Evolutionary conservation across 2,113 vertebrate genomes (phyloP).

Genomic region (Bos indicus): DNA sequence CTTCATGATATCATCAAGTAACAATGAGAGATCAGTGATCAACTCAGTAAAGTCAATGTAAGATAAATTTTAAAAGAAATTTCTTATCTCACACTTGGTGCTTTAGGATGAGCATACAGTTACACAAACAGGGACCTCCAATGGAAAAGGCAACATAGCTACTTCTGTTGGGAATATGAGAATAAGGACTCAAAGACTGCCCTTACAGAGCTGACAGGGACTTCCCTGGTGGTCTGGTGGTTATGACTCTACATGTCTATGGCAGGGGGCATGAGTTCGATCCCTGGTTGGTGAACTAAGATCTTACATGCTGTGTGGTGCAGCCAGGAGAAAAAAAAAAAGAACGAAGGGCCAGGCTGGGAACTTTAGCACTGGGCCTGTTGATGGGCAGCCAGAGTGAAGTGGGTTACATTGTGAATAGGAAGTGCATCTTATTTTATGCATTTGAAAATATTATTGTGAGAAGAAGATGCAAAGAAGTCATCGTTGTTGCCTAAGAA

Average conservation of each 20-base stretch:
- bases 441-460: conserved; percentile 13
- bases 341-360: not conserved
- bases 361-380: not conserved
- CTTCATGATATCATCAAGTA: not conserved
- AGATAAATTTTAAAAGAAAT: not conserved
- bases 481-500: not conserved
- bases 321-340: not conserved
- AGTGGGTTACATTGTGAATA: not conserved
- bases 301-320: not conserved
- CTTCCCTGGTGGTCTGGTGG: not conserved
- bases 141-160: not conserved
- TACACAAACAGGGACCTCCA: too few relatives aligned
- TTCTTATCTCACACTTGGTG: not conserved
- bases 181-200: not conserved
- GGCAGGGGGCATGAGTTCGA: not conserved
- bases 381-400: not conserved
- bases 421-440: not conserved
- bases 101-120: not conserved
- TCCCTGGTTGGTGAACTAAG: not conserved
- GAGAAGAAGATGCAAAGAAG: not conserved
- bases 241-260: not conserved
- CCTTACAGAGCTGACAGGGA: not conserved
- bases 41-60: not conserved
- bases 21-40: not conserved
- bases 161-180: not conserved